Conservation (phyloP, 35 echinoderm and acorn worm species). For the Acanthaster planci region DNA sequence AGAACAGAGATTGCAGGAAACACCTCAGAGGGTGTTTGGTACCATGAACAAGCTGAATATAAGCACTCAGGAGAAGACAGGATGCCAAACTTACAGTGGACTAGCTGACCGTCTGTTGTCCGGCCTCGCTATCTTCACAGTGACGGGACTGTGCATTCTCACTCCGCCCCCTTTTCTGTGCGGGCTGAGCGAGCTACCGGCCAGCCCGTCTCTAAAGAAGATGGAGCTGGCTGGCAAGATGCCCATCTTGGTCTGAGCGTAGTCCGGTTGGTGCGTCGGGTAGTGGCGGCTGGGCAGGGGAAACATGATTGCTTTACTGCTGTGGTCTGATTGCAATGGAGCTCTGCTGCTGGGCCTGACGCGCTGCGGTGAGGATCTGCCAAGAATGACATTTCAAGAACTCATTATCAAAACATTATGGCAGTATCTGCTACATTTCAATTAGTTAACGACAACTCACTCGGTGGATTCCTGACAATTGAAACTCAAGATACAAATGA, state of each 20-base stretch:
- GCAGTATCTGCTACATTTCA: too few species aligned
- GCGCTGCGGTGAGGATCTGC: conserved; percentile 4
- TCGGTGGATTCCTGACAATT: too few species aligned
- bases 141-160: conserved; percentile 25
- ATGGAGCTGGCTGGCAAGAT: background rate
- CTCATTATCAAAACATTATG: too few species aligned
- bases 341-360: background rate
- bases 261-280: conserved; percentile 26
- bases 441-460: too few species aligned
- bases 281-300: background rate
- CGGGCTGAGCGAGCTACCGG: background rate
- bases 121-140: conserved; percentile 20
- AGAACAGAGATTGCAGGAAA: too few species aligned
- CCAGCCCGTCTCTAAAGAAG: conserved; percentile 14
- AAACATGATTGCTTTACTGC: background rate
- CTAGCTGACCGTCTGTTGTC: conserved; percentile 19
- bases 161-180: background rate
- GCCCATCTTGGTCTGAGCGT: background rate
- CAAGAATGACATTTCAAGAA: background rate
- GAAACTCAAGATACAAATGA: too few species aligned
- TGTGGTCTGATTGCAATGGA: background rate
- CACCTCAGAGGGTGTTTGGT: too few species aligned
- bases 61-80: too few species aligned
- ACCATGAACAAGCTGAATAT: too few species aligned
- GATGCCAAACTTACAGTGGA: conserved; percentile 42